Evolutionary conservation across 2,797 vertebrate genomes (phyloP).

Genomic region (Cyprinella venusta): DNA sequence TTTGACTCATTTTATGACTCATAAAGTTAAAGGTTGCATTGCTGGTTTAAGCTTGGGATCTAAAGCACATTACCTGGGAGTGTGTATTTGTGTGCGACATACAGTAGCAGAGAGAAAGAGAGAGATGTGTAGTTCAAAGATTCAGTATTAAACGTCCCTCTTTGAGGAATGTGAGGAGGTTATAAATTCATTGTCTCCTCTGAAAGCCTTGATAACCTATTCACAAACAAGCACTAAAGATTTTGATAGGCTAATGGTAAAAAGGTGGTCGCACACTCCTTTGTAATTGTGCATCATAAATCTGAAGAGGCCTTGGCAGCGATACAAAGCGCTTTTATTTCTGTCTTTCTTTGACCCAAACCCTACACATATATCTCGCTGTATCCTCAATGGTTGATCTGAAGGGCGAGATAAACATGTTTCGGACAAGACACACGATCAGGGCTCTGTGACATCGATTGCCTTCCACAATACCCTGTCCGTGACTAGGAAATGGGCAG

Average conservation of each 20-base stretch:
- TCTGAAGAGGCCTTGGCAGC: conserved; percentile 82
- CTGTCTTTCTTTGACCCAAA: conserved; percentile 74
- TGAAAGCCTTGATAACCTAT: conserved; percentile 79
- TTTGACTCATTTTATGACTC: conserved; percentile 55
- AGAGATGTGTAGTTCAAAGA: conserved; percentile 40
- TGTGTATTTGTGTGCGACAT: too few relatives aligned
- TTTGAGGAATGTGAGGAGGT: conserved; percentile 55
- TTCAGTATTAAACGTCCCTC: conserved; percentile 53
- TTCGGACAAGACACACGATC: conserved; percentile 79
- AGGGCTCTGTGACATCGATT: conserved; percentile 81
- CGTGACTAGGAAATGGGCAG: conserved; percentile 73
- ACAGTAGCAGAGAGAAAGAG: conserved; percentile 22
- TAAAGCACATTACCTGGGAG: conserved; percentile 72
- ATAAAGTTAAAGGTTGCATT: conserved; percentile 60
- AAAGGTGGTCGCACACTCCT: conserved; percentile 77
- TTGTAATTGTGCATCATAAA: conserved; percentile 90
- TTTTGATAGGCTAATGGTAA: conserved; percentile 88
- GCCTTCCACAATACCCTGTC: conserved; percentile 65
- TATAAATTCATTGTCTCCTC: conserved; percentile 74
- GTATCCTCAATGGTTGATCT: conserved; percentile 84
- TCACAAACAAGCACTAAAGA: conserved; percentile 82
- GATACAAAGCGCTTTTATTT: conserved; percentile 86
- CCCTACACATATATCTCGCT: conserved; percentile 87
- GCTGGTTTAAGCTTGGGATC: conserved; percentile 77
- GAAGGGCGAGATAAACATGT: conserved; percentile 83